Evolutionary conservation across 2,113 vertebrate genomes (phyloP), one percentile per base, ranked within the genome.

Genomic region (Strix aluco): DNA sequence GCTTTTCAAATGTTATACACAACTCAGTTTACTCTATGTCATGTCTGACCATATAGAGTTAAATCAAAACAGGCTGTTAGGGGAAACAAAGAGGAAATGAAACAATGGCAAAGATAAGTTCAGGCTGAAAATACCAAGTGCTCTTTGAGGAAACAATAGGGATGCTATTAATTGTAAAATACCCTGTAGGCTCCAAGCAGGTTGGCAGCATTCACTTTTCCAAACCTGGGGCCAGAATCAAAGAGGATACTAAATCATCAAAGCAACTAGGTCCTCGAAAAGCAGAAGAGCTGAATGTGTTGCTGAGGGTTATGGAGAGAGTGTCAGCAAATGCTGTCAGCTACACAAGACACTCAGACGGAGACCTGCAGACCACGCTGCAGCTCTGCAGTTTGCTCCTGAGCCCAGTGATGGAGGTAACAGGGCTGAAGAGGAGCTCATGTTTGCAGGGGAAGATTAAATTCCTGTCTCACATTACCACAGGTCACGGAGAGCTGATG

Each of bases 51-150:
- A 92, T 85, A 88, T 55, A 94, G 90, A 95, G 90, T 94, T 94
- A 92, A 94, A 96, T 73, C 66, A 93, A 92, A 95, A 88, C 92
- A 86, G 42, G 34, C 90, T 93, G 88, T 83, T 62, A 86, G 72
- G 54, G 51, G 62, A 92, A 96, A 90, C 40, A 96, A 93, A 95
- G 51, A 93, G 90, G 94, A 96, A 95, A 92, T 88, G 40, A 93
- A 96, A 94, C 94, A 97, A 95, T 88, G 58, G 59, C 67, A 94
- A 96, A 90, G 92, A 93, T 93, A 94, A 74, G 38, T 88, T 96
- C 78, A 77, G 92, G 58, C 92, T 96, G 96, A 95, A 93, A 94
- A 95, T 92, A 93, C 51, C 51, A 92, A 92, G 46, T n/a, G 27
- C 54, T 69, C 86, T 94, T 94, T 73, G 78, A 93, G 63, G 93